phyloP scores from a whole-genome alignment of 2,797 vertebrate genomes.

The Sebastiscus albofasciatus region DNA sequence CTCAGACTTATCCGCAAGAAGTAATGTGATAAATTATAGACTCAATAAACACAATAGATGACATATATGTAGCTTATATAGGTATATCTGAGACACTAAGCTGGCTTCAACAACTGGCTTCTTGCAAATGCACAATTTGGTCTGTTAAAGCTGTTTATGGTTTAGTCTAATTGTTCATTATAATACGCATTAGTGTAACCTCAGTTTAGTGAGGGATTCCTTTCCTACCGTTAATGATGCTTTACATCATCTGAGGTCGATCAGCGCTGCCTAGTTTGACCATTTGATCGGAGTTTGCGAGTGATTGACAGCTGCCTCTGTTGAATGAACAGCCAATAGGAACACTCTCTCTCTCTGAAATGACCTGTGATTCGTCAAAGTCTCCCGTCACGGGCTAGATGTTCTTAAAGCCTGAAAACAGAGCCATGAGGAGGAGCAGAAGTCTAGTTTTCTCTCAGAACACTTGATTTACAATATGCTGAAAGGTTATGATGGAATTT shows the following conservation, averaged over 20 bases:
- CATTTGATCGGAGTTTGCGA: accelerated
- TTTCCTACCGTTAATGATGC: not conserved
- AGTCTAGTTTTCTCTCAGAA: too few species aligned
- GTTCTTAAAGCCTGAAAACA: too few species aligned
- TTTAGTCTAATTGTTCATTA: not conserved
- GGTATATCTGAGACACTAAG: not conserved
- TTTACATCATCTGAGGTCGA: not conserved
- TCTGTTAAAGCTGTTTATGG: not conserved
- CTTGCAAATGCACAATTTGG: not conserved
- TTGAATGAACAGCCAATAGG: too few species aligned
- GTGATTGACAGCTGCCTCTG: too few species aligned
- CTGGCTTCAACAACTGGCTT: not conserved
- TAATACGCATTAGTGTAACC: not conserved
- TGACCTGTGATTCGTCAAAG: too few species aligned
- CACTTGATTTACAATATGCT: too few species aligned
- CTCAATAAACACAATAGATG: not conserved
- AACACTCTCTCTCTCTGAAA: too few species aligned
- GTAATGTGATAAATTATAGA: not conserved
- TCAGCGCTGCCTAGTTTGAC: too few species aligned
- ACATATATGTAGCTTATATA: not conserved
- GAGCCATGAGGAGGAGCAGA: too few species aligned
- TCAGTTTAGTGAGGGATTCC: not conserved
- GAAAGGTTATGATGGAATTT: too few species aligned
- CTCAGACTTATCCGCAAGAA: accelerated
- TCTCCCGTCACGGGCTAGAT: accelerated